phyloP scores from a whole-genome alignment of 1,140 invertebrate genomes.

The Habropoda laboriosa region DNA sequence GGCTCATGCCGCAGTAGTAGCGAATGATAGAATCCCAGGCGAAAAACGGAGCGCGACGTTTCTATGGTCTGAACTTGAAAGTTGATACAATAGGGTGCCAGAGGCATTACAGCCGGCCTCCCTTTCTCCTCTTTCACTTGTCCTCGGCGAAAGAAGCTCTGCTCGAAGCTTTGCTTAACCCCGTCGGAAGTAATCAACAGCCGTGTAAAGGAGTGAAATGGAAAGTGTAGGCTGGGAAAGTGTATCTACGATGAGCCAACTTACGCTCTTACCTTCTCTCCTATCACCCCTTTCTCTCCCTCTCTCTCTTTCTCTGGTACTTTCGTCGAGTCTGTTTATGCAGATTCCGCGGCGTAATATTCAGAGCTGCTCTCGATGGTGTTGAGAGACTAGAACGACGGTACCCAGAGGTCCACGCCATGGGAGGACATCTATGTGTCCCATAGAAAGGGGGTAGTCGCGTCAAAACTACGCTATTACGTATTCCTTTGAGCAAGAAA shows the following conservation, averaged over 20 bases:
- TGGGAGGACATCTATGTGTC: neutral
- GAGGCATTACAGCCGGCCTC: slow-evolving; percentile 34
- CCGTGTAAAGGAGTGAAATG: slow-evolving; percentile 55
- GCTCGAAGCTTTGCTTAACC: slow-evolving; percentile 53
- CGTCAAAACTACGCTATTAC: slow-evolving; percentile 3
- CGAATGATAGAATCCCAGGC: neutral
- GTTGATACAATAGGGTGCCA: slow-evolving; percentile 53
- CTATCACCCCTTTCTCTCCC: neutral
- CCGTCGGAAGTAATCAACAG: slow-evolving; percentile 55
- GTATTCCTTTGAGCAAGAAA: slow-evolving; percentile 16
- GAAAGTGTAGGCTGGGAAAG: slow-evolving; percentile 50
- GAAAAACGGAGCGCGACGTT: slow-evolving; percentile 27
- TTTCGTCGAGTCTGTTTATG: neutral
- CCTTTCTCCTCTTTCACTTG: slow-evolving; percentile 23
- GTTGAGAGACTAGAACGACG: neutral
- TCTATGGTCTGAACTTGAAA: slow-evolving; percentile 60
- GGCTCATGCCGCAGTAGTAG: too few relatives aligned
- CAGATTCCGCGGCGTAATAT: slow-evolving; percentile 5
- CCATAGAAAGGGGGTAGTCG: neutral
- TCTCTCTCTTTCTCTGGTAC: neutral
- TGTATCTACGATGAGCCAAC: slow-evolving; percentile 48
- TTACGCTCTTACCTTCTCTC: slow-evolving; percentile 5
- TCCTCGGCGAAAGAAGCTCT: slow-evolving; percentile 33
- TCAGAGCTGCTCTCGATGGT: neutral
- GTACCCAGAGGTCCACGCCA: too few relatives aligned